Evolutionary conservation across 2,113 vertebrate genomes (phyloP), one percentile per base, ranked within the genome.

Genomic region (Siniperca knerii): DNA sequence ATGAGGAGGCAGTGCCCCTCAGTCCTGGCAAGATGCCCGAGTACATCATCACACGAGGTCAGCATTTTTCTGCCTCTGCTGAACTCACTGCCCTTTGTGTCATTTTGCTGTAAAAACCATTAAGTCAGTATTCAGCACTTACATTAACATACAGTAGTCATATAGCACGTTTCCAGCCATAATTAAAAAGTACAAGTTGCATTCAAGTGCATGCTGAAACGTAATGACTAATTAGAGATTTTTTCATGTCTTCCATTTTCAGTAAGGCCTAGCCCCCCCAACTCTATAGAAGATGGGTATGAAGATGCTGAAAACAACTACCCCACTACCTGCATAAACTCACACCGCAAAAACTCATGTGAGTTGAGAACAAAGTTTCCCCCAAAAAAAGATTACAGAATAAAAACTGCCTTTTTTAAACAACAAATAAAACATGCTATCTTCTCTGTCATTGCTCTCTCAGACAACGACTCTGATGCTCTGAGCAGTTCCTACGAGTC

Each of bases 401-500:
- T 42, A 42, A 44, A 42, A 37, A 2, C 0, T 44, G n/a, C 64
- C n/a, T 48, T 48, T 15, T 48, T 48, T 42, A 40, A n/a, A 6
- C 9, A 69, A 8, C 8, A 67, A 25, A 23, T 64, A 8, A 37
- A 46, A 1, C 25, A 11, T 8, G 13, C 46, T 18, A 54, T 46
- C 20, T 8, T 57, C 15, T 72, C 37, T 44, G 6, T 73, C 1
- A 0, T 69, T 75, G 6, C 48, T 87, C 12, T 21, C 23, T 44
- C 69, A 99, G 98, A 98, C 95, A 99, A 99, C 33, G 98, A 99
- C 89, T 99, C 98, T 0, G 98, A 99, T 64, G 98, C 97, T 0
- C 95, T 99, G 95, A 99, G 98, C 95, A 99, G 98, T 83, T 99
- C 98, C 40, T 99, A 99, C 0, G 98, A 99, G 90, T 99, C 98